phyloP scores from a whole-genome alignment of 2,888 invertebrate species.

The Sminthurinus aureus region DNA sequence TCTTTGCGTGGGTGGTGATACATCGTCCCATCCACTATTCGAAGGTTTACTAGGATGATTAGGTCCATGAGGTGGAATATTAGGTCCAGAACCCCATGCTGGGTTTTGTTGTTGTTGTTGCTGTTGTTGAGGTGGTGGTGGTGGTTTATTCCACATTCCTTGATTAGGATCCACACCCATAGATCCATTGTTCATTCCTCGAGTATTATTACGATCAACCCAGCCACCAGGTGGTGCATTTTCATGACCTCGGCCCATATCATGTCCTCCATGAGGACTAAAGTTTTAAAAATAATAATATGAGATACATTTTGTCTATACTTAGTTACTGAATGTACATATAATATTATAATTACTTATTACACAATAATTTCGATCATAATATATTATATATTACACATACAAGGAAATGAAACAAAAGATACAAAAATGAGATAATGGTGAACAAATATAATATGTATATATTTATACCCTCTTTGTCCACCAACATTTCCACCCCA shows the following conservation, averaged over 20 bases:
- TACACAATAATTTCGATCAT: no score
- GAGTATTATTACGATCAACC: slow-evolving; percentile 46
- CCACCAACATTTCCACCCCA: slow-evolving; percentile 47
- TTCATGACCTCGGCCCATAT: slow-evolving; percentile 46
- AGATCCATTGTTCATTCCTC: slow-evolving; percentile 53
- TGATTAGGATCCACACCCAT: slow-evolving; percentile 52
- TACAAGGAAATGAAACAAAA: no score
- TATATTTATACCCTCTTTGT: slow-evolving; percentile 14
- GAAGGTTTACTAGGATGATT: slow-evolving; percentile 51
- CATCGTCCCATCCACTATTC: slow-evolving; percentile 85
- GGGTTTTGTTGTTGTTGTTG: slow-evolving; percentile 44
- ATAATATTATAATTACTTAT: no score
- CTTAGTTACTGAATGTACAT: no score
- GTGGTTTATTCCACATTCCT: slow-evolving; percentile 59
- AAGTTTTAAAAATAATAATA: not conserved
- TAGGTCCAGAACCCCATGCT: slow-evolving; percentile 51
- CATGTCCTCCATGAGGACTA: slow-evolving; percentile 43
- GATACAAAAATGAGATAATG: no score
- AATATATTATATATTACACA: no score
- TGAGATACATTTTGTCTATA: no score
- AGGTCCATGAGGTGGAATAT: slow-evolving; percentile 50
- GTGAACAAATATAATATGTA: no score
- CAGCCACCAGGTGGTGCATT: slow-evolving; percentile 45
- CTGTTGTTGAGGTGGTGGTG: slow-evolving; percentile 48
- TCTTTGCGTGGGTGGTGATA: slow-evolving; percentile 85